Evolutionary conservation across 1,140 invertebrate genomes (phyloP).

Genomic region (Lethrus apterus): DNA sequence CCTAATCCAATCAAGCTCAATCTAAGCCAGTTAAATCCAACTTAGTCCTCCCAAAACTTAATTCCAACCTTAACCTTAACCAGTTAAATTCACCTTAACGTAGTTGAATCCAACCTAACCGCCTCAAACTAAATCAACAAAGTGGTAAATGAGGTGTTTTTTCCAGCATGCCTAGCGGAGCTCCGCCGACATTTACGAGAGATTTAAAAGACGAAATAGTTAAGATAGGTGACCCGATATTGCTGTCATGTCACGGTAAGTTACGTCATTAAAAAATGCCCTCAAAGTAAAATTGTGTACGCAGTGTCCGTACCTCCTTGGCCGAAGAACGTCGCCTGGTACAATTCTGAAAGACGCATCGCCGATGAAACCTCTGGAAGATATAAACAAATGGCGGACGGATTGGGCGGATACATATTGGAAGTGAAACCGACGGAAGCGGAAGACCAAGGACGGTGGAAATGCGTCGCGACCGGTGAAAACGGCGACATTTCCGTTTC

Average conservation of each 20-base stretch:
- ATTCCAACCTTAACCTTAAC: no score
- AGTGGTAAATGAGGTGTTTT: no score
- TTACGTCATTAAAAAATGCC: slow-evolving; percentile 1
- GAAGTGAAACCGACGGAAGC: slow-evolving; percentile 66
- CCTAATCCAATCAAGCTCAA: no score
- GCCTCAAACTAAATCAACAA: no score
- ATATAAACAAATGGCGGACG: slow-evolving; percentile 70
- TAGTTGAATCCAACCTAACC: no score
- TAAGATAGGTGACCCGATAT: slow-evolving; percentile 66
- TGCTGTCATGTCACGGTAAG: slow-evolving; percentile 65
- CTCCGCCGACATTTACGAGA: slow-evolving; percentile 66
- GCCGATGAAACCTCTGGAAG: slow-evolving; percentile 51
- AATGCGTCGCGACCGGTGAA: slow-evolving; percentile 68
- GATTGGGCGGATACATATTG: slow-evolving; percentile 68
- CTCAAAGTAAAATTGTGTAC: neutral
- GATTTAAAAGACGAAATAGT: slow-evolving; percentile 63
- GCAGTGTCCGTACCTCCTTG: slow-evolving; percentile 71
- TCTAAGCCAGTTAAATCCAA: no score
- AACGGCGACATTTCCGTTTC: slow-evolving; percentile 66
- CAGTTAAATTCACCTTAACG: no score
- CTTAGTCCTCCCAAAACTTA: no score
- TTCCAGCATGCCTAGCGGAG: slow-evolving; percentile 44
- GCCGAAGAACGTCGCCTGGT: slow-evolving; percentile 72
- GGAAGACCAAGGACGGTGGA: slow-evolving; percentile 81
- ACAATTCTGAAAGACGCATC: slow-evolving; percentile 71